Evolutionary conservation across 2,888 invertebrate genomes (phyloP), one percentile per base, ranked within the genome.

Genomic region (Podotricha telesiphe): DNA sequence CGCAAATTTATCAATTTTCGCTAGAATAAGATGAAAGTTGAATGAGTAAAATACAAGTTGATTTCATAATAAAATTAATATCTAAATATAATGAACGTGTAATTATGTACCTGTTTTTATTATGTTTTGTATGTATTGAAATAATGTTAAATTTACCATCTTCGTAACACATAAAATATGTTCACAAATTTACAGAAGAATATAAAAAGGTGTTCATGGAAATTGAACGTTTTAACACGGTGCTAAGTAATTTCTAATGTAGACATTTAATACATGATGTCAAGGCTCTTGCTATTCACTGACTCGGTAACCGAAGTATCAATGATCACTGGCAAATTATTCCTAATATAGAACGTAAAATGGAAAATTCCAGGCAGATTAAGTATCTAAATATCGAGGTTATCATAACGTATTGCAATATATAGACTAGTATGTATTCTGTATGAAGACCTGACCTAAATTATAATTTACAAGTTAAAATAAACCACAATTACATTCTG

Each of bases 331-430:
- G 68, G 45, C 65, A 72, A 62, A 69, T 78, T 79, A 75, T 76
- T 74, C 63, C 62, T 51, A 71, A 58, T 65, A 67, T 66, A 68
- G 63, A 68, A 61, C 65, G 65, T 71, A 66, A 66, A 66, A 77
- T 76, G 83, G 86, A 86, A 86, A 85, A 84, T 86, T 80, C 82
- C 81, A 79, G 78, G 73, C 78, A 78, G 79, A 79, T 79, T 82
- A 83, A 82, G 83, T 81, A 83, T 79, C 82, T 78, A 73, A 83
- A 79, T 80, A 85, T 83, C 80, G 81, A 85, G 84, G 86, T 86
- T 87, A 87, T 85, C 74, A 79, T 76, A 76, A 75, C 78, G 77
- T 76, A 77, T 58, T 66, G 59, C 73, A 76, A 77, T 78, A 78
- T 79, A 78, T 73, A 77, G 72, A 71, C 72, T 75, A 77, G 76